Evolutionary conservation across 2,797 vertebrate genomes (phyloP), one percentile per base, ranked within the genome.

Genomic region (Coreius guichenoti): DNA sequence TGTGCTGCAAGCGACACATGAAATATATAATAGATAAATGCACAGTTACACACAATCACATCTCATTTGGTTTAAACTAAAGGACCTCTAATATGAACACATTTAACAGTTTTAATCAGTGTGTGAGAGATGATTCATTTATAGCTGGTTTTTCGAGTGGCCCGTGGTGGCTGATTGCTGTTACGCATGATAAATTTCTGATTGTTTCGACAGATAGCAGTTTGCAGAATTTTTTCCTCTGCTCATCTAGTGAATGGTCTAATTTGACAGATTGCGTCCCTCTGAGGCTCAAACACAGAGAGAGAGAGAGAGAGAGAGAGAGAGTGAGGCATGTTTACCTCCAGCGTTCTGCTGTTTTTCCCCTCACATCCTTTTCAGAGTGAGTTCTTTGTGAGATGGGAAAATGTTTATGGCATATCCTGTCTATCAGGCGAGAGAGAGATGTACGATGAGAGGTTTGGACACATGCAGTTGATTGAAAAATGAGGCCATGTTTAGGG

Each of bases 191-290:
- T 93, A 91, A 91, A 90, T 93, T 88, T 87, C 81, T 87, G 91
- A 93, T 92, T 92, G 92, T 93, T 93, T 91, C 91, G 91, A 93
- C 80, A 58, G 49, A 54, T 58, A 70, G 68, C 45, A 65, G 67
- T 78, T 78, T 78, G 75, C 33, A 2, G 75, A 23, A 7, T 36
- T 81, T 70, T 54, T 81, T 56, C 36, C 16, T n/a, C 56, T 83
- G 72, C 72, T 83, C 72, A 65, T 83, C 81, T 36, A 65, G 90
- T 87, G 91, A 93, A 90, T 87, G 86, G 90, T 87, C 91, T 91
- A 92, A 91, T 94, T 93, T 94, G 88, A 92, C 91, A 91, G 93
- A 93, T 91, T 91, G 89, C 86, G 89, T 91, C 90, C 92, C 92
- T 92, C 89, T 92, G 89, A 78, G 87, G 87, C 90, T 88, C 86